phyloP scores from a whole-genome alignment of 2,797 vertebrate genomes.

The Anas georgica region DNA sequence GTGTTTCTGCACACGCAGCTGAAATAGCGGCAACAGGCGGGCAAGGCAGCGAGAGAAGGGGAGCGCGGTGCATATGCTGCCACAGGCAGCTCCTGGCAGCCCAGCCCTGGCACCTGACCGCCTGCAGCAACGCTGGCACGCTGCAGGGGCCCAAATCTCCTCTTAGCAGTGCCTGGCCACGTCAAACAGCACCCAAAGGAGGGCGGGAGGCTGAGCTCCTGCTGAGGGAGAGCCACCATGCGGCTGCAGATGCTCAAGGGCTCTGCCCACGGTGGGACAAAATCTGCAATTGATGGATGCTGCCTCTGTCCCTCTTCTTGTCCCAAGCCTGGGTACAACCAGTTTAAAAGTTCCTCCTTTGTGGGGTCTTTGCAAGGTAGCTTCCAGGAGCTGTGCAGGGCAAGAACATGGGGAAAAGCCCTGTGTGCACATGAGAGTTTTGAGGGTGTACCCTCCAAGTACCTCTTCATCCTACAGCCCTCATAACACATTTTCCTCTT shows the following conservation, averaged over 20 bases:
- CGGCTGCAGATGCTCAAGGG: neutral
- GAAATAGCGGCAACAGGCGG: neutral
- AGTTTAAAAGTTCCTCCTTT: neutral
- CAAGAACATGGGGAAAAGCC: neutral
- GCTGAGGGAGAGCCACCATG: fast-evolving
- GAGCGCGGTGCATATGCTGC: neutral
- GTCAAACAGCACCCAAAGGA: neutral
- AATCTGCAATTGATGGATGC: neutral
- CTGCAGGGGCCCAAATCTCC: neutral
- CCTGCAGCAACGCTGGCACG: neutral
- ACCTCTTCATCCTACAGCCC: neutral
- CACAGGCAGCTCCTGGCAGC: neutral
- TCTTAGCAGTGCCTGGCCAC: neutral
- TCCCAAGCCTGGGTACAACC: neutral
- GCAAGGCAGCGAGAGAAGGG: neutral
- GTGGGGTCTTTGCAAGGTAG: fast-evolving
- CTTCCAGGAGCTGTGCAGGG: neutral
- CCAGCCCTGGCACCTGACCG: neutral
- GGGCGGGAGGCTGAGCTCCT: neutral
- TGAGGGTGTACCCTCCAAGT: neutral
- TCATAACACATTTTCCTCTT: neutral
- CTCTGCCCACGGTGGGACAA: neutral
- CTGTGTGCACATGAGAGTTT: neutral
- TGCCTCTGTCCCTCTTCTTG: neutral
- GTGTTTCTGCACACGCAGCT: neutral